Conservation (phyloP, 2,113 vertebrate genomes). For the Pica pica region DNA sequence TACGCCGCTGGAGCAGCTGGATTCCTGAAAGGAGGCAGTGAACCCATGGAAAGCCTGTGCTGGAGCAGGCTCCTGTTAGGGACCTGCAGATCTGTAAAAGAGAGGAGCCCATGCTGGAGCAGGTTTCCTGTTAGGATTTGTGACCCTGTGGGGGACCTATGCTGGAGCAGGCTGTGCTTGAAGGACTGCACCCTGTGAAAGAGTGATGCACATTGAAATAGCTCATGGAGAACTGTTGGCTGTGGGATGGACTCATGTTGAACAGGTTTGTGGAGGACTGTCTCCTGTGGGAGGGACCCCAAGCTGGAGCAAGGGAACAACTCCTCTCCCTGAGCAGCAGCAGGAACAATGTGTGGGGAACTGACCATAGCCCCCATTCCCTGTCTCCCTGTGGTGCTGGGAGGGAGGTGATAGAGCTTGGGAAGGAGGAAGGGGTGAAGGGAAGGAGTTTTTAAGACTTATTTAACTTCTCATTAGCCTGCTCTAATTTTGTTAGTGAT, state of each 20-base stretch:
- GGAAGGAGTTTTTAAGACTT: not conserved
- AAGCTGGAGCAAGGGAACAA: fast-evolving
- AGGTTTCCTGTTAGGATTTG: not conserved
- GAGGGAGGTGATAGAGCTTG: not conserved
- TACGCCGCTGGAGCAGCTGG: fast-evolving
- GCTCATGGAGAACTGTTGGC: not conserved
- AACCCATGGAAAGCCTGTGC: not conserved
- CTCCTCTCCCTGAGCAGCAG: not conserved
- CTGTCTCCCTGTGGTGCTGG: not conserved
- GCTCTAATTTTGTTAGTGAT: not conserved
- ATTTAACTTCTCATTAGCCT: not conserved
- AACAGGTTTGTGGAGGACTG: not conserved
- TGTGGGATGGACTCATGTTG: fast-evolving
- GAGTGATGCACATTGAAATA: fast-evolving
- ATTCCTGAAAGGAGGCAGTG: not conserved
- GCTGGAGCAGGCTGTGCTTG: not conserved
- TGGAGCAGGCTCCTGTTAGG: not conserved
- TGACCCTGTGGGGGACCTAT: too few species aligned
- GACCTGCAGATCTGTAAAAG: not conserved
- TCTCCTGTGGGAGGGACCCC: not conserved
- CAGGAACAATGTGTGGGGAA: fast-evolving
- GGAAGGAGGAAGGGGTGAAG: not conserved
- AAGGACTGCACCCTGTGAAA: not conserved
- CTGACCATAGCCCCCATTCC: not conserved
- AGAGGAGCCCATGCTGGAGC: not conserved